phyloP scores from a whole-genome alignment of 1,140 invertebrate genomes.

The Lordiphosa clarofinis region DNA sequence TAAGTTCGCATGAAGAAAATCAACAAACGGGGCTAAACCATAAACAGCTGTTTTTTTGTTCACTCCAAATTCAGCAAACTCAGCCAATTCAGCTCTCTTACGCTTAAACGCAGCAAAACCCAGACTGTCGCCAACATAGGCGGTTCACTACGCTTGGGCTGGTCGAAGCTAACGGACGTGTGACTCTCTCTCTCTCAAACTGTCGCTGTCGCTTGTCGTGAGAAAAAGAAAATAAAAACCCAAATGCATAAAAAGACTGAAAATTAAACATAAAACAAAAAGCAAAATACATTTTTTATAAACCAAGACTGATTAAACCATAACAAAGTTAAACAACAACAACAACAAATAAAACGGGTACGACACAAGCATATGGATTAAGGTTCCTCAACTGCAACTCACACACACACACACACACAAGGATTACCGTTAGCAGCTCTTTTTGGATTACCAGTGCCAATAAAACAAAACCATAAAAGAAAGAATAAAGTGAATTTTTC shows the following conservation, averaged over 20 bases:
- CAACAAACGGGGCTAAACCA: too few species aligned
- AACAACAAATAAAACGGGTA: constrained; percentile 63
- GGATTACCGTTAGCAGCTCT: constrained; percentile 55
- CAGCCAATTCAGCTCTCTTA: constrained; percentile 22
- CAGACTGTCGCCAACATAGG: not conserved
- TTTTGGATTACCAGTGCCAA: constrained; percentile 79
- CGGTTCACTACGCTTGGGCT: constrained; percentile 54
- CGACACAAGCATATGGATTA: constrained; percentile 69
- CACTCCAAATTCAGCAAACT: constrained; percentile 14
- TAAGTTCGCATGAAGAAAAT: too few species aligned
- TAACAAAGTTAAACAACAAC: constrained; percentile 57
- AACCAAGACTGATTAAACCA: constrained; percentile 67
- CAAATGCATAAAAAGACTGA: constrained; percentile 50
- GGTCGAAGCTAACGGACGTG: constrained; percentile 58
- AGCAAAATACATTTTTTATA: constrained; percentile 36
- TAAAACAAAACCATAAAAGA: constrained; percentile 24
- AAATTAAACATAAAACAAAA: constrained; percentile 26
- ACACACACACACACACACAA: constrained; percentile 33
- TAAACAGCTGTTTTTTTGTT: too few species aligned
- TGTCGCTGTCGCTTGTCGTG: constrained; percentile 24
- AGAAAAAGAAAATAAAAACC: constrained; percentile 20
- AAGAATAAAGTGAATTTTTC: constrained; percentile 16
- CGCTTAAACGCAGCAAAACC: not conserved
- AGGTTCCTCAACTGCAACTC: too few species aligned
- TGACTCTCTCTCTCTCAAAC: constrained; percentile 14